Percentiles rank a stretch among this genome's conserved stretches.
These are phyloP conservation scores for Anoncus sp. DNA, from an alignment of 2,888 invertebrate genomes.

Conservation along the genomic window DNA sequence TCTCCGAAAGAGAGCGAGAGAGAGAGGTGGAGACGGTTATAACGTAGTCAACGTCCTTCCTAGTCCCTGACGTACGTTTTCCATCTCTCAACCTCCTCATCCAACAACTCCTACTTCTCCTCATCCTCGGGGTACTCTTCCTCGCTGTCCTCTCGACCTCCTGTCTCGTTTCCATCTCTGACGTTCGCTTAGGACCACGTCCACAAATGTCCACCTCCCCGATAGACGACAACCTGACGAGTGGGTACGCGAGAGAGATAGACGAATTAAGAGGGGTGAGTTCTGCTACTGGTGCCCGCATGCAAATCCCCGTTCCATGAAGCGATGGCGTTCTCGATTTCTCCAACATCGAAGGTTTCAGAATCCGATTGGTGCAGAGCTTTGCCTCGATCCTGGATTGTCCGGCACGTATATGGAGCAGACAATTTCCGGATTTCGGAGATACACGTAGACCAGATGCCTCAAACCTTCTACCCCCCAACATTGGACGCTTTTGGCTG, in stretches of 20 bases:
- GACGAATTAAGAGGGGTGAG: neutral
- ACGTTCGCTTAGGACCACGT: constrained; percentile 32
- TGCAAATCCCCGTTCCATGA: neutral
- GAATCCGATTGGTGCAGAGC: neutral
- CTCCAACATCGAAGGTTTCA: constrained; percentile 22
- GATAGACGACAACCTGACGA: constrained; percentile 53
- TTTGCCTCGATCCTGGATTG: constrained; percentile 16
- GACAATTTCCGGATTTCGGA: constrained; percentile 59
- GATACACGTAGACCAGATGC: constrained; percentile 26
- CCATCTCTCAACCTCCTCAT: constrained; percentile 26
- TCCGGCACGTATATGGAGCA: constrained; percentile 4
- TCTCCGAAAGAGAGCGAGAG: too few species aligned
- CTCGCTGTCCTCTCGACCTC: constrained; percentile 52
- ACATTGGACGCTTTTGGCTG: constrained; percentile 5
- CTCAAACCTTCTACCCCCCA: constrained; percentile 3
- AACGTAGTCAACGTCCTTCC: constrained; percentile 60
- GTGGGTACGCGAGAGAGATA: constrained; percentile 10
- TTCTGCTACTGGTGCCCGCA: neutral
- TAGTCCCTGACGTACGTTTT: constrained; percentile 56
- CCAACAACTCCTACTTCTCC: neutral
- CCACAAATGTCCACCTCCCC: constrained; percentile 41
- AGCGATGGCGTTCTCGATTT: constrained; percentile 27
- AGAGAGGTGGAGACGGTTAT: constrained; percentile 53
- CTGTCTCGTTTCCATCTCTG: constrained; percentile 34
- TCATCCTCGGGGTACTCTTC: constrained; percentile 9